phyloP scores from a whole-genome alignment of 2,888 invertebrate genomes.

The Dioctria linearis region DNA sequence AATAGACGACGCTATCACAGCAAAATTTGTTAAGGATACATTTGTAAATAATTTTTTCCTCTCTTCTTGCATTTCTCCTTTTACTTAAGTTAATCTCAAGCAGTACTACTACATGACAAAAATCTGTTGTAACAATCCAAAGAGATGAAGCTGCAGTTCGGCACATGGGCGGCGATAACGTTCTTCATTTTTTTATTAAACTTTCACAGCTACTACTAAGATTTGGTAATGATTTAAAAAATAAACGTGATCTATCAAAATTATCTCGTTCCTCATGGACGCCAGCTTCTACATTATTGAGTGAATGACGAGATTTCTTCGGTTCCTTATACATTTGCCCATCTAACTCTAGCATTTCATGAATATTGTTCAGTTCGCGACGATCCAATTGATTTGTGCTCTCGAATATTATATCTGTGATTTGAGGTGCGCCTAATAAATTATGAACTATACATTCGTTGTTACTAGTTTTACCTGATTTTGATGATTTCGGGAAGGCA shows the following conservation, averaged over 20 bases:
- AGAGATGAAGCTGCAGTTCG: background rate
- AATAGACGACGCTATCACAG: conserved; percentile 51
- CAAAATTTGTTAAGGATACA: conserved; percentile 52
- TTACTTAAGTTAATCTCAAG: too few species aligned
- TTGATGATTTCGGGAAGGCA: background rate
- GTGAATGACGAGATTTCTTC: conserved; percentile 58
- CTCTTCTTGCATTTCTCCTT: background rate
- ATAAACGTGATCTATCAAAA: conserved; percentile 66
- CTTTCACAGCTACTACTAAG: conserved; percentile 80
- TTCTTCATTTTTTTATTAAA: conserved; percentile 72
- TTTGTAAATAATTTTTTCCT: conserved; percentile 19
- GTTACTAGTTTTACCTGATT: conserved; percentile 29
- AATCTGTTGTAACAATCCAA: conserved; percentile 10
- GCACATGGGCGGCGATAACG: background rate
- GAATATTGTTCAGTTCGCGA: conserved; percentile 65
- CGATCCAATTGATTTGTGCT: conserved; percentile 72
- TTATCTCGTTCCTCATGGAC: conserved; percentile 60
- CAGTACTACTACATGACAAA: background rate
- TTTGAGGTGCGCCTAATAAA: conserved; percentile 60
- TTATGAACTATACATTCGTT: conserved; percentile 35
- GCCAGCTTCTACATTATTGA: conserved; percentile 65
- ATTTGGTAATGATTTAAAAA: conserved; percentile 80
- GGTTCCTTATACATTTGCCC: conserved; percentile 54
- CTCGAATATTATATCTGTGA: conserved; percentile 64
- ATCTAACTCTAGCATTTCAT: conserved; percentile 64